Evolutionary conservation across 2,113 vertebrate genomes (phyloP), one percentile per base, ranked within the genome.

Genomic region (Raja brachyura): DNA sequence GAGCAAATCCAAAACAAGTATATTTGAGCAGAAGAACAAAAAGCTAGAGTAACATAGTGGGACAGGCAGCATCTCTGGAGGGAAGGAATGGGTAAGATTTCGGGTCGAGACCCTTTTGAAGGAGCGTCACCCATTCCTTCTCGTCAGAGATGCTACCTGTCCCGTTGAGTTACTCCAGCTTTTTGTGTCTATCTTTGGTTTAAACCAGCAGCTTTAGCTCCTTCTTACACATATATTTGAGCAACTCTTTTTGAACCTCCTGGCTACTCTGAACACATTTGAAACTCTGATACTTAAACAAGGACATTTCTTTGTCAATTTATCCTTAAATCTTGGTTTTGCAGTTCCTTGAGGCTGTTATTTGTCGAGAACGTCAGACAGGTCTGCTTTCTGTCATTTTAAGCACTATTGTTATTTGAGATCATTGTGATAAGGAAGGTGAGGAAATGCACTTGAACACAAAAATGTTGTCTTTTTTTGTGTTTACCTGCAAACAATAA

Each of bases 391-490:
- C 39, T 73, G 68, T 73, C 90, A 54, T 33, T 92, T 92, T 92
- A 92, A 92, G 54, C 22, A 73, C 68, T 73, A 54, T 92, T 92
- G 68, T 73, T 92, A 48, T 39, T 70, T 92, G 90, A 92, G 90
- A 92, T 92, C 68, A 14, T 48, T 25, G 54, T 48, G 81, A 85
- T 85, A 85, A 85, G 81, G 6, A 56, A 85, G 28, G 22, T 4
- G 18, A 28, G 54, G 81, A 39, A 81, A 28, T 48, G 22, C 81
- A 22, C 9, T 59, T 92, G 66, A 73, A 54, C 90, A 74, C 39
- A 73, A 33, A 74, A 92, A 92, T 73, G 90, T 54, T 0, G 68
- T 73, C 33, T 33, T 54, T 66, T 92, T 92, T 92, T 74, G 68
- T 92, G 33, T 92, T 92, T 92, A 70, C n/a, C 66, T 22, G 70